Percentiles rank a stretch among this genome's conserved stretches.
phyloP scores from a whole-genome alignment of 2,797 vertebrate species.

The Macroramphosus scolopax region DNA sequence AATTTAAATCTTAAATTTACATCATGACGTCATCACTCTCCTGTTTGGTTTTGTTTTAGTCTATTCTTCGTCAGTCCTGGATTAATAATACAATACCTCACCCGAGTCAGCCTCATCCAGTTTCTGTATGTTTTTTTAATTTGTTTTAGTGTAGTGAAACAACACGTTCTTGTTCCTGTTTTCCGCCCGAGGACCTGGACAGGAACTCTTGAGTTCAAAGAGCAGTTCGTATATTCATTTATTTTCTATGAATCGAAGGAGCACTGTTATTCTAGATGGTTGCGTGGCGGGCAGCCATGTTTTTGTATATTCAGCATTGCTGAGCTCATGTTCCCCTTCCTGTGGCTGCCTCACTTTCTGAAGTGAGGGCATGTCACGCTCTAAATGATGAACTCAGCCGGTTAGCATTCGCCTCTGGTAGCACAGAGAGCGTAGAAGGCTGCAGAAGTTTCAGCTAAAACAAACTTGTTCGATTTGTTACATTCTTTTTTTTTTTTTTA shows the following conservation, averaged over 20 bases:
- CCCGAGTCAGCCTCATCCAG: conserved; percentile 1
- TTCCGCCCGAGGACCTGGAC: too few relatives aligned
- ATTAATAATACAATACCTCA: neutral
- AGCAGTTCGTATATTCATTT: too few relatives aligned
- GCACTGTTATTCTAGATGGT: too few relatives aligned
- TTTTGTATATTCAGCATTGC: conserved; percentile 45
- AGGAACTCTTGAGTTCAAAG: too few relatives aligned
- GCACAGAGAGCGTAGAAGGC: conserved; percentile 9
- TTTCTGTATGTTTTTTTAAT: too few relatives aligned
- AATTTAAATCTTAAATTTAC: too few relatives aligned
- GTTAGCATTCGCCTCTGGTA: conserved; percentile 29
- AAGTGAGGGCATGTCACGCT: conserved; percentile 23
- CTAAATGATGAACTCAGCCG: conserved; percentile 7
- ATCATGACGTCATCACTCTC: too few relatives aligned
- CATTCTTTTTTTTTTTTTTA: conserved; percentile 21
- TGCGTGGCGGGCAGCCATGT: too few relatives aligned
- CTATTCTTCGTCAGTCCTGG: too few relatives aligned
- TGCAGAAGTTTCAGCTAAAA: conserved; percentile 10
- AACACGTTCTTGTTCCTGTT: too few relatives aligned
- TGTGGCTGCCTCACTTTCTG: conserved; percentile 15
- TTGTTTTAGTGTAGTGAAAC: too few relatives aligned
- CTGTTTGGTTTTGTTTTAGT: neutral
- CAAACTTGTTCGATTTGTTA: conserved; percentile 5
- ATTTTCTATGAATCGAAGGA: too few relatives aligned
- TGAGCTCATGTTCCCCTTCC: conserved; percentile 17